Base-by-base conservation (phyloP, 2,888 invertebrate genomes). In the Liopterus haemorrhoidalis region DNA sequence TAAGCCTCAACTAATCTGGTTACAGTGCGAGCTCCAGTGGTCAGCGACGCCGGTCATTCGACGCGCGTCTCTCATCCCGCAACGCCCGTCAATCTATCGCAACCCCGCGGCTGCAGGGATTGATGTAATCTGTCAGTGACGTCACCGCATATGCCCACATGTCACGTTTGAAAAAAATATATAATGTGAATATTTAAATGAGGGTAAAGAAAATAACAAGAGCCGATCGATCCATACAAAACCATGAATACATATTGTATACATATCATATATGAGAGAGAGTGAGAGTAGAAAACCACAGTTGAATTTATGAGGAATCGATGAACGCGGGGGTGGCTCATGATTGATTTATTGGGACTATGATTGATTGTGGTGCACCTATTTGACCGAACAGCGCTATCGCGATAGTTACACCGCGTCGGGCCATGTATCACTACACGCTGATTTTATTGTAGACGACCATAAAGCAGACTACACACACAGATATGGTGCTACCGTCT, bases 271-370 rank as follows among this genome's bases (percentile, higher is more conserved):
- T 18, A 33, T 19, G 20, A 33, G 9, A 11, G 16, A 33, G 18
- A 15, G 33, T 19, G 11, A 52, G 54, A 50, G 52, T 54, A 51
- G 50, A 52, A 54, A 55, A 48, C 49, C 51, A 50, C 33, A 16
- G 16, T 55, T 55, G 59, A 61, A 63, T 63, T 63, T 62, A 63
- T 62, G 60, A 60, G 57, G 56, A 52, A 54, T 52, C 57, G 58
- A 61, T 61, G 61, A 60, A 59, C 58, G n/a, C 58, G 56, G 59
- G 59, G 56, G 48, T 50, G 58, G 49, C 56, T 54, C 57, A 54
- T 61, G 61, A 64, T 63, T 65, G 65, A 65, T 65, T 65, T 66
- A 65, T 65, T 62, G 61, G 54, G 65, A 66, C 64, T 59, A 61
- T 64, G 66, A 66, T 62, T 61, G 64, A 65, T 65, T 54, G 54